Base-by-base conservation (phyloP, 1,140 invertebrate genomes). In the Plectus sambesii region DNA sequence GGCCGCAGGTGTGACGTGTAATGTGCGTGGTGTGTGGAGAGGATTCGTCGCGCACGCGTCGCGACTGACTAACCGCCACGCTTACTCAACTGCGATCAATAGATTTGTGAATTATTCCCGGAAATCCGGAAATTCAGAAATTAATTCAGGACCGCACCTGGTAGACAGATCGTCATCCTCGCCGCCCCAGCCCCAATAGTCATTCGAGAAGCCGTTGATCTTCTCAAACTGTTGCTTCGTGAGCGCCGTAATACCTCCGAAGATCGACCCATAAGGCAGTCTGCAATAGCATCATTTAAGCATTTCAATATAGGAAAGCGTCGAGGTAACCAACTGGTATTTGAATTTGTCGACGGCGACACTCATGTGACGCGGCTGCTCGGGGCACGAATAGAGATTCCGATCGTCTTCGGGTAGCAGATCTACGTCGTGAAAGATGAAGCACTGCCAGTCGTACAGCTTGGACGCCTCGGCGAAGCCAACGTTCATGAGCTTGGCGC, bases 391-490 rank as follows among this genome's bases (percentile, higher is more conserved):
- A 73, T 96, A 97, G 39, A 92, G 77, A 72, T 94, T 93, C 2
- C 81, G 78, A 46, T 79, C 78, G 71, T 85, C 85, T 55, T 92
- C 76, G 8, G 90, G 90, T 47, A 96, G 76, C 4, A 94, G 69
- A 74, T 97, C 89, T 35, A 96, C 84, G 69, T 97, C 89, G 71
- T 94, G 89, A 61, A 97, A 83, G 42, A 96, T 81, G 39, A 92
- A 80, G 66, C 92, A 97, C 22, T 85, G 80, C 58, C 58, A 67
- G 15, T 68, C 55, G 41, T 67, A 67, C 8, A 67, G 47, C 25
- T 59, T 52, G 8, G 47, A 42, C 8, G 66, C 67, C 24, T 68
- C 61, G 9, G 44, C 56, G 47, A 84, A 88, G 1, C 87, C 92
- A 54, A 90, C 80, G 68, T 97, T 96, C 59, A 96, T 82, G 5